Evolutionary conservation across 2,797 vertebrate species (phyloP), one percentile per base, ranked within the genome.

Genomic region (Arnoldichthys spilopterus): DNA sequence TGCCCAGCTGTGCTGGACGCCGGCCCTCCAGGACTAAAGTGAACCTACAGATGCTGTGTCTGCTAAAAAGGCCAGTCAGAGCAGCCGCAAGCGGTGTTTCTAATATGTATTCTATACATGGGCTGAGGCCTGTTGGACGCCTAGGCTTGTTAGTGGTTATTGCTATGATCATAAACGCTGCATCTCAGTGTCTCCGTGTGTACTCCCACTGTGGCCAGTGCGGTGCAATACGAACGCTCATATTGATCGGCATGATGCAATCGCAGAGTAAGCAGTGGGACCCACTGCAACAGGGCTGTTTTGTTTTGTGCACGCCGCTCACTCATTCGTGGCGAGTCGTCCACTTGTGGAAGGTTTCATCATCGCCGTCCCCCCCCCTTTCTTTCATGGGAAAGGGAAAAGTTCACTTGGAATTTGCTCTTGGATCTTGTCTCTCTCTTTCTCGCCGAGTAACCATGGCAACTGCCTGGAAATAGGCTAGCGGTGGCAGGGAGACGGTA

Each of bases 401-500:
- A 93, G 86, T 91, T 92, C 85, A 87, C 85, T 91, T 87, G 82
- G 86, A 87, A 84, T 86, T 83, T 81, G 85, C 81, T 85, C 87
- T 90, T 86, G 86, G 88, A 91, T 90, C 86, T 86, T 86, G 90
- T 90, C 89, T 85, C 63, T 85, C 63, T 49, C 34, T 74, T 43
- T 72, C 32, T 64, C 54, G 58, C 59, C 28, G 30, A 83, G 94
- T 94, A 86, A 86, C 91, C 92, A 95, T 95, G 93, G 93, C 90
- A 94, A 95, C 94, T 91, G 90, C 87, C 84, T 91, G 92, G 92
- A 94, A 93, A 93, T 94, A 93, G 93, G 91, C 91, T 92, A 91
- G 86, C 85, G 74, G 77, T 87, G 85, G 90, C 86, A 77, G 82
- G 87, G 85, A 88, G 77, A 79, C 87, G 85, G 90, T 86, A 69